These are phyloP conservation scores for Mechanitis mazaeus DNA, from an alignment of 2,888 invertebrate genomes.

Conservation along the genomic window DNA sequence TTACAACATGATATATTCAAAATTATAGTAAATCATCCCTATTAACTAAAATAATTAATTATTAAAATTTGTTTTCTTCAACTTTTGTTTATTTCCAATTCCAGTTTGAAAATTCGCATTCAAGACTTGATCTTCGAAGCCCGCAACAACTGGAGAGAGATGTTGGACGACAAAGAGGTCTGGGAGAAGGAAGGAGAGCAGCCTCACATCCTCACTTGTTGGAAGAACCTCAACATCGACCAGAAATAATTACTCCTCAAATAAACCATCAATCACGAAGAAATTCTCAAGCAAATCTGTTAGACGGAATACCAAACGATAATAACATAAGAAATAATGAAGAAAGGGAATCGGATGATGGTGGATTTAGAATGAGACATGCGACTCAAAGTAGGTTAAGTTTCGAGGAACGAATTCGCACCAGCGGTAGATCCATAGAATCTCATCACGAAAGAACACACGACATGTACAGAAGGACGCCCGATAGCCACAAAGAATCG, in stretches of 20 bases:
- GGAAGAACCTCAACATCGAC: conserved; percentile 62
- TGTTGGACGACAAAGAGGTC: conserved; percentile 73
- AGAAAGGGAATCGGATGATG: conserved; percentile 78
- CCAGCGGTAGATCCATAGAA: conserved; percentile 63
- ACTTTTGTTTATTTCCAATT: conserved; percentile 31
- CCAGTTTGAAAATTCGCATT: conserved; percentile 67
- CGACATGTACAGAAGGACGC: conserved; percentile 61
- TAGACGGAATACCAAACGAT: conserved; percentile 64
- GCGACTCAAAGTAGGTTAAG: conserved; percentile 60
- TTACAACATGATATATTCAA: too few species aligned
- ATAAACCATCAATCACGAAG: conserved; percentile 65
- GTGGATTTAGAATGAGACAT: conserved; percentile 75
- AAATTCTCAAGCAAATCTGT: conserved; percentile 78
- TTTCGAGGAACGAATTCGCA: conserved; percentile 65
- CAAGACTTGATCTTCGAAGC: conserved; percentile 73
- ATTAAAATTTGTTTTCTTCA: not conserved
- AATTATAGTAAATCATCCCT: too few species aligned
- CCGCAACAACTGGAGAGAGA: conserved; percentile 80
- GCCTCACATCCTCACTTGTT: conserved; percentile 82
- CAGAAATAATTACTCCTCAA: conserved; percentile 57
- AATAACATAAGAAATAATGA: conserved; percentile 49
- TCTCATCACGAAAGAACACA: conserved; percentile 48
- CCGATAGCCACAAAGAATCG: conserved; percentile 49
- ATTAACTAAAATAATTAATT: too few species aligned
- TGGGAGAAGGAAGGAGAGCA: conserved; percentile 76